Base-by-base conservation (phyloP, 1,140 invertebrate species). In the Episyrphus balteatus region DNA sequence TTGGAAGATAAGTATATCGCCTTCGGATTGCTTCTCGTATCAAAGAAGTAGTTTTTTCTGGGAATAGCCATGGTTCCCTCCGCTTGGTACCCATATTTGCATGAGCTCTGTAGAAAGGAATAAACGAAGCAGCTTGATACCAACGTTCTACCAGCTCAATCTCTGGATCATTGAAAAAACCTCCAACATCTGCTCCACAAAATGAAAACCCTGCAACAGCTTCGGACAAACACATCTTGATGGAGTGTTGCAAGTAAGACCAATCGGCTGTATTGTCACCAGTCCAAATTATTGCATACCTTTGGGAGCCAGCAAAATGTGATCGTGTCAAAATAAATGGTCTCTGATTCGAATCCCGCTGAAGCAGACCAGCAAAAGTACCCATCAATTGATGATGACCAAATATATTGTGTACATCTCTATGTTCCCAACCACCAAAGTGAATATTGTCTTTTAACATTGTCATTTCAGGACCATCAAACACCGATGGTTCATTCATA, bases 401-500 rank as follows among this genome's bases (percentile, higher is more conserved):
- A 70, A 96, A 94, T 18, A 94, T 78, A 69, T 99, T 99, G 69
- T 99, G 97, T 2, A 99, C 73, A 62, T 98, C 91, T 55, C 97
- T 79, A 74, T 92, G 93, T 69, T 90, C 95, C 81, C 80, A 91
- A 3, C 80, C 82, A 37, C 86, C 91, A 65, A 83, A 79, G 77
- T 98, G 89, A 0, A 87, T 54, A 51, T 82, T 75, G 68, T 92
- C 83, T 66, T 91, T 83, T 32, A 82, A 84, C 82, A 97, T 92
- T 0, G 92, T 97, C 13, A 96, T 78, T 74, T 99, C 97, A 0
- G 96, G 96, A 0, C 95, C 95, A 70, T 92, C 98, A 63, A 99
- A 99, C 0, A 99, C 94, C 11, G 89, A 92, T 0, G 95, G 94
- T 66, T 99, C 97, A 61, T 99, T 99, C 97, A 99, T 99, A 59